A percentile compares a stretch with the other conserved stretches of the same genome.
Evolutionary conservation across 2,113 vertebrate species (phyloP).

Genomic region (Neoarius graeffei): DNA sequence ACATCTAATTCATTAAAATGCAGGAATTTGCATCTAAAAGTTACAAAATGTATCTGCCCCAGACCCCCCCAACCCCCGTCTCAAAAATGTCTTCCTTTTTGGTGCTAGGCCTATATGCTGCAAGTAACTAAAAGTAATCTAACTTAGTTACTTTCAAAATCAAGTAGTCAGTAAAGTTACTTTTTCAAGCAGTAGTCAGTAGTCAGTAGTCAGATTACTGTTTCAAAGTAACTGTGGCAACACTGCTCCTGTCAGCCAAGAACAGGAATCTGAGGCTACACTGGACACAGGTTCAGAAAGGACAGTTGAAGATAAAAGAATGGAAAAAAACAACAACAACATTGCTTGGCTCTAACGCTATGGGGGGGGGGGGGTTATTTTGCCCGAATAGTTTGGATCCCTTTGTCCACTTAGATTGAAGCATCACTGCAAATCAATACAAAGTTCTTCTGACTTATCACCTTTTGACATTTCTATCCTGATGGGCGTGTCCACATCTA

Average conservation of each 20-base stretch:
- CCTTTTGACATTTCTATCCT: background rate
- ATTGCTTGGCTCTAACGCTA: background rate
- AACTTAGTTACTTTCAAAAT: too few relatives aligned
- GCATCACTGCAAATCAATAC: background rate
- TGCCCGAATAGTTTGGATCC: background rate
- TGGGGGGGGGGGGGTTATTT: background rate
- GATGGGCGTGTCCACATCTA: background rate
- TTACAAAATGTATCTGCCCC: too few relatives aligned
- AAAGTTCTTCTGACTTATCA: background rate
- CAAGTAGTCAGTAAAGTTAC: too few relatives aligned
- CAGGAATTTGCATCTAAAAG: too few relatives aligned
- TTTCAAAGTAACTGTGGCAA: too few relatives aligned
- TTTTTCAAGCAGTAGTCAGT: too few relatives aligned
- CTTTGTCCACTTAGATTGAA: background rate
- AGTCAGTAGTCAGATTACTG: too few relatives aligned
- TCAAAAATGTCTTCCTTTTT: too few relatives aligned
- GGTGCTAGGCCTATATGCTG: too few relatives aligned
- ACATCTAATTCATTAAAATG: too few relatives aligned
- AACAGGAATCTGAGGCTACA: background rate
- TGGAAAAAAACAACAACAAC: background rate
- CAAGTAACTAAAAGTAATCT: too few relatives aligned
- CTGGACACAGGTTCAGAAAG: background rate
- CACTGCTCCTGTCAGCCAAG: background rate
- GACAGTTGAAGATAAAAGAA: background rate
- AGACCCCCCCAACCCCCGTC: too few relatives aligned